These are phyloP conservation scores for Rallus crepitans DNA, from an alignment of 2,797 vertebrate species.

Conservation along the genomic window DNA sequence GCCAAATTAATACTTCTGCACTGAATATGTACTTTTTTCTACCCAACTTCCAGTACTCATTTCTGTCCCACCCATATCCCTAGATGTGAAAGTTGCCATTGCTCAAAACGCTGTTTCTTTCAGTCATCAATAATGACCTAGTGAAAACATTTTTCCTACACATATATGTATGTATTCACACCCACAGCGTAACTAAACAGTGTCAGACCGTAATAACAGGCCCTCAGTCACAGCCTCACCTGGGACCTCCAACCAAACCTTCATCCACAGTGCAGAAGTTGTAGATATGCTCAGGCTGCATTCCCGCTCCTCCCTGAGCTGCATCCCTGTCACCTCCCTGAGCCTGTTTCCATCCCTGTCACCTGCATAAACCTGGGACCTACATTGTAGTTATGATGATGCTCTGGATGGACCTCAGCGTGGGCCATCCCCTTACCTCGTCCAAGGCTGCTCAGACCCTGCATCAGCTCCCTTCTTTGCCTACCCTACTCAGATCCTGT, in stretches of 20 bases:
- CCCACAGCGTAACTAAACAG: fast-evolving
- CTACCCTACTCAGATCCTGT: no score
- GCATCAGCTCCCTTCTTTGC: background rate
- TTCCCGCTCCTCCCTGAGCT: background rate
- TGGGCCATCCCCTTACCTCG: background rate
- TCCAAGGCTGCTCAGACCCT: background rate
- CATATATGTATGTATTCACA: no score
- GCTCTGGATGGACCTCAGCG: background rate
- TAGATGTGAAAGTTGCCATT: background rate
- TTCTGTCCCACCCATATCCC: background rate
- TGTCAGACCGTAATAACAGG: background rate
- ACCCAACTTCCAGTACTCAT: background rate
- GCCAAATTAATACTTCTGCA: background rate
- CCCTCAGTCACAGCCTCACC: background rate
- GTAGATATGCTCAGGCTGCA: background rate
- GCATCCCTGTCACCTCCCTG: no score
- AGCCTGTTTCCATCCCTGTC: background rate
- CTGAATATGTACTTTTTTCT: background rate
- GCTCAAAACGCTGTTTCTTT: background rate
- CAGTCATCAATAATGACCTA: background rate
- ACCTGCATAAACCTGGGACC: no score
- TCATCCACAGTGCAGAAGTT: background rate
- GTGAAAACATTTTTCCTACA: background rate
- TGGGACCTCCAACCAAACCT: background rate
- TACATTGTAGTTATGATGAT: background rate